Evolutionary conservation across 2,113 vertebrate genomes (phyloP).

Genomic region (Podarcis cretensis): DNA sequence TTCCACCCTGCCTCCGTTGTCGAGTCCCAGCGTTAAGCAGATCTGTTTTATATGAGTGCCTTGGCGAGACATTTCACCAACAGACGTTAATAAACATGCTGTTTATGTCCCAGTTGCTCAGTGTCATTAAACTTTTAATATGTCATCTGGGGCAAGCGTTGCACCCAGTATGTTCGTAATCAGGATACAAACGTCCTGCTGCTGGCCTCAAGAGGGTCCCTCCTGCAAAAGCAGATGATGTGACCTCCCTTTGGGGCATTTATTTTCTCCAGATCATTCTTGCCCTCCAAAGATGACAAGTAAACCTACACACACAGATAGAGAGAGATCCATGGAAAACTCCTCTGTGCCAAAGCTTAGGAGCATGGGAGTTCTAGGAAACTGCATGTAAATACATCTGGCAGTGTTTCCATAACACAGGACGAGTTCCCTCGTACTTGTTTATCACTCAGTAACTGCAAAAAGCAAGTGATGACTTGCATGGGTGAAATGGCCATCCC

Average conservation of each 20-base stretch:
- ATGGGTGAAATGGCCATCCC: neutral
- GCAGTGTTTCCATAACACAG: neutral
- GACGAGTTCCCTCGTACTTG: neutral
- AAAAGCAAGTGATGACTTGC: no score
- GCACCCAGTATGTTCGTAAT: slow-evolving; percentile 61
- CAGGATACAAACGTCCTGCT: slow-evolving; percentile 66
- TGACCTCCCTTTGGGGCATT: neutral
- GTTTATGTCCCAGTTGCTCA: slow-evolving; percentile 62
- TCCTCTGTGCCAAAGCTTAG: neutral
- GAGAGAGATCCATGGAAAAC: neutral
- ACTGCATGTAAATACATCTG: neutral
- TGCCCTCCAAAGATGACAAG: neutral
- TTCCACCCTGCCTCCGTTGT: slow-evolving; percentile 43
- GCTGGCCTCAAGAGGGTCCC: slow-evolving; percentile 23
- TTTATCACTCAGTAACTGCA: neutral
- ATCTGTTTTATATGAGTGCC: slow-evolving; percentile 64
- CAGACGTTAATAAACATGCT: slow-evolving; percentile 69
- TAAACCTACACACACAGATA: no score
- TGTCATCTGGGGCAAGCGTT: slow-evolving; percentile 65
- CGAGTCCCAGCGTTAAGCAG: slow-evolving; percentile 49
- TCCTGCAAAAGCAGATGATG: slow-evolving; percentile 26
- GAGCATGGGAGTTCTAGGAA: neutral
- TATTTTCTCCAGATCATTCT: neutral
- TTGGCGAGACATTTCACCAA: slow-evolving; percentile 60
- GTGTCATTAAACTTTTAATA: slow-evolving; percentile 60